Evolutionary conservation across 1,140 invertebrate genomes (phyloP), one percentile per base, ranked within the genome.

Genomic region (Sogatella furcifera): DNA sequence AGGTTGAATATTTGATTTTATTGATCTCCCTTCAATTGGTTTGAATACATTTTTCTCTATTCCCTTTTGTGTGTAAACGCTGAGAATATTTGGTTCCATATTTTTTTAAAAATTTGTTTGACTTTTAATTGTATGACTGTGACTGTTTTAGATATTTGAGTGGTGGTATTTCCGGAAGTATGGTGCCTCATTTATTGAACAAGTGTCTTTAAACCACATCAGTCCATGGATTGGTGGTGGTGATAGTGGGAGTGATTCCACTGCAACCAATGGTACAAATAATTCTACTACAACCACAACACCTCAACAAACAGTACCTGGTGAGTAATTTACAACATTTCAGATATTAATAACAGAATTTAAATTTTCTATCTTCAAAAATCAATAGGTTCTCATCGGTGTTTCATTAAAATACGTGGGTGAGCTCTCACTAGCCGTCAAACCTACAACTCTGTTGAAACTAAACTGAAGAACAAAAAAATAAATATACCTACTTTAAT

Each of bases 151-250:
- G 83, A 97, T 98, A 69, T 98, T 98, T 77, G 96, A 99, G 76
- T 98, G 96, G 96, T 98, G 95, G 95, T 99, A 98, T 74, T 98
- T 98, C 76, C 85, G 95, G 64, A 98, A 97, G 76, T 98, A 97
- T 78, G 95, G 95, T 3, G 96, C 92, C 6, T 97, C 94, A 0
- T 97, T 97, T 69, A 97, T 97, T 70, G 95, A 97, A 76, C 95
- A 97, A 77, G 89, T 97, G 31, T 97, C 94, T 4, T 76, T 97
- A 44, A 93, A 92, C 70, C 92, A 97, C 71, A 87, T 97, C 62
- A 94, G 90, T 60, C 93, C 94, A 0, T 92, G 94, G 85, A 84
- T 97, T 57, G 91, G 92, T 52, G 91, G 90, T 49, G 84, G 82
- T 28, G 86, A 89, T 64, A 74, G 65, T 60, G 72, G 72, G 60